Base-by-base conservation (phyloP, 2,888 invertebrate genomes). In the Koerneria pararmatus region DNA sequence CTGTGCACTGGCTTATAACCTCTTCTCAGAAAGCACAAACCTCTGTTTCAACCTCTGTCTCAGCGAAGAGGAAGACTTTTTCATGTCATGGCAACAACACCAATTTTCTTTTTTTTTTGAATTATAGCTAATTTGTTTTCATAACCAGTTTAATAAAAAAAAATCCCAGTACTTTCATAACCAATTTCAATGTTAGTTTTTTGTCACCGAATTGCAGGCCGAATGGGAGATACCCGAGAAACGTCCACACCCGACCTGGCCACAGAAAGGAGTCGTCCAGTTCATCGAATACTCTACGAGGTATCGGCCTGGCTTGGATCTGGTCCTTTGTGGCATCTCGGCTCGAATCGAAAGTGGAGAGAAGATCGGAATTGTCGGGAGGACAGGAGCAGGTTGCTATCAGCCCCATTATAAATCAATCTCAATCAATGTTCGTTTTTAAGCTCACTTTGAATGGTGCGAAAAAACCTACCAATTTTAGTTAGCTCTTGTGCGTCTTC, bases 251-350 rank as follows among this genome's bases (percentile, higher is more conserved):
- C 19, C 8, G 1, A 74, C 63, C 19, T 76, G 76, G 76, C 76
- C 76, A 4, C 54, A 34, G 0, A 19, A 57, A 0, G 77, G 76
- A 64, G 65, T 62, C 2, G 75, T 76, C 24, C 59, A 59, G 11
- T 69, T 76, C 46, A 68, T 65, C 8, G 49, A 65, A 6, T 76
- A 76, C 59, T 72, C 74, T 34, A 75, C 74, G 24, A 67, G 69
- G 41, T 66, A 60, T 49, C 51, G 66, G 66, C 71, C 70, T 4
- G 80, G 79, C 34, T 66, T 80, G 51, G 92, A 93, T 82, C 88
- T 93, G 69, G 92, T 93, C 48, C 87, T 95, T 69, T 89, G 89
- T 60, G 89, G 90, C 72, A 87, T 94, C 72, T 88, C 88, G 56
- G 92, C 92, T 91, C 65, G 74, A 35, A 72, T 77, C 5, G 27